phyloP scores from a whole-genome alignment of 2,797 vertebrate genomes.

The Artibeus jamaicensis region DNA sequence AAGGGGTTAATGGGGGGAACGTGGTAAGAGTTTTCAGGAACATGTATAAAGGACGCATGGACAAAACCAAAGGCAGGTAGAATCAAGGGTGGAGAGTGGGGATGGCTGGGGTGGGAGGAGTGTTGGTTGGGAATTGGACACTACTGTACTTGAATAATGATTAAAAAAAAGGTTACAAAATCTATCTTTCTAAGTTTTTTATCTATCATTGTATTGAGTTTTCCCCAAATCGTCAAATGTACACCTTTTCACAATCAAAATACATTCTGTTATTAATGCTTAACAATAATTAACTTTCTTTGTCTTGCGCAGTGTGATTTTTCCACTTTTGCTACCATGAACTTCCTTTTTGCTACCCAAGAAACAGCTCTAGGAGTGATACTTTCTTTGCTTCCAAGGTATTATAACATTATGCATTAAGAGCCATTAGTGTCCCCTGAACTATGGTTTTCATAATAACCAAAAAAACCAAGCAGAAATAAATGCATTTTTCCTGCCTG shows the following conservation, averaged over 20 bases:
- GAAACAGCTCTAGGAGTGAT: neutral
- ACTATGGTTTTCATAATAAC: neutral
- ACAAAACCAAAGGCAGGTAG: too few relatives aligned
- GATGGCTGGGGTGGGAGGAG: too few relatives aligned
- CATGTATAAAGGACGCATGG: too few relatives aligned
- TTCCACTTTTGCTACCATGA: neutral
- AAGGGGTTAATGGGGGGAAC: too few relatives aligned
- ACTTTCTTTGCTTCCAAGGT: neutral
- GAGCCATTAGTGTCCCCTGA: neutral
- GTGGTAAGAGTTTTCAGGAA: too few relatives aligned
- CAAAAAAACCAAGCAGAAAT: neutral
- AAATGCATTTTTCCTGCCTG: rapidly evolving
- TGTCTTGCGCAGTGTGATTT: neutral
- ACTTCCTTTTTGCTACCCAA: neutral
- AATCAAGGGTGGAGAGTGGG: too few relatives aligned
- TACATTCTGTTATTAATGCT: neutral
- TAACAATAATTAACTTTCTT: neutral
- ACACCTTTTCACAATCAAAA: neutral
- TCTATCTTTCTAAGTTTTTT: neutral
- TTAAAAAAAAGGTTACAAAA: neutral
- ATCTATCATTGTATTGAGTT: neutral
- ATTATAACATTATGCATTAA: neutral
- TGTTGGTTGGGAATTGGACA: too few relatives aligned
- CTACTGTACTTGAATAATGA: too few relatives aligned
- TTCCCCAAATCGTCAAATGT: neutral